Percentiles rank a stretch among this genome's conserved stretches.
phyloP scores from a whole-genome alignment of 2,888 invertebrate genomes.

The Pollenia griseotomentosa region DNA sequence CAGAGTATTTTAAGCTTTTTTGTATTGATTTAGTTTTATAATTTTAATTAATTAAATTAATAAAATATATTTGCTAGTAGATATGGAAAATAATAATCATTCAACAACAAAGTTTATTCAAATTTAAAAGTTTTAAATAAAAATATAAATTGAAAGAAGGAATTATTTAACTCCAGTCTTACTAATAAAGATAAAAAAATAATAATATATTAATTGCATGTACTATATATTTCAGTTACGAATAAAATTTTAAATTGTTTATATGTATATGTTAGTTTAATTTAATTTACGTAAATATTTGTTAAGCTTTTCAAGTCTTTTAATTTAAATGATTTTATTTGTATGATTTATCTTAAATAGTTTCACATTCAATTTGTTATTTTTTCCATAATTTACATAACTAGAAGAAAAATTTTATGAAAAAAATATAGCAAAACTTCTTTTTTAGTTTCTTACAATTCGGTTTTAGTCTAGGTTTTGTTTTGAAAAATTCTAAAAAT shows the following conservation, averaged over 20 bases:
- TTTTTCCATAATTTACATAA: background rate
- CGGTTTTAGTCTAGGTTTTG: no score
- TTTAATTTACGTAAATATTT: conserved; percentile 43
- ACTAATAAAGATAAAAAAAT: conserved; percentile 11
- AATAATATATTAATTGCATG: background rate
- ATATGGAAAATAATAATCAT: background rate
- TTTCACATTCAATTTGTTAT: conserved; percentile 40
- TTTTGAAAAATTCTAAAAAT: no score
- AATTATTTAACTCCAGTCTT: conserved; percentile 48
- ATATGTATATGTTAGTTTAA: conserved; percentile 23
- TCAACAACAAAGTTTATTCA: background rate
- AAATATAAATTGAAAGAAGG: background rate
- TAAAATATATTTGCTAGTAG: no score
- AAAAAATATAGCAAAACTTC: conserved; percentile 15
- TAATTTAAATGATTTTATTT: conserved; percentile 21
- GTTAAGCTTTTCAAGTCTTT: conserved; percentile 62
- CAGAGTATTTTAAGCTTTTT: background rate
- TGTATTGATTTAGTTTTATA: no score
- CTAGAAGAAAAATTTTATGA: conserved; percentile 18
- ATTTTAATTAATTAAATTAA: no score
- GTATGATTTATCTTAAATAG: conserved; percentile 41
- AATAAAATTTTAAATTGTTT: background rate
- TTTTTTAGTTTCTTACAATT: background rate
- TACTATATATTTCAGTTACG: background rate
- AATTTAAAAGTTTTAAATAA: background rate